phyloP scores from a whole-genome alignment of 2,113 vertebrate genomes.

The Tringa solitaria region DNA sequence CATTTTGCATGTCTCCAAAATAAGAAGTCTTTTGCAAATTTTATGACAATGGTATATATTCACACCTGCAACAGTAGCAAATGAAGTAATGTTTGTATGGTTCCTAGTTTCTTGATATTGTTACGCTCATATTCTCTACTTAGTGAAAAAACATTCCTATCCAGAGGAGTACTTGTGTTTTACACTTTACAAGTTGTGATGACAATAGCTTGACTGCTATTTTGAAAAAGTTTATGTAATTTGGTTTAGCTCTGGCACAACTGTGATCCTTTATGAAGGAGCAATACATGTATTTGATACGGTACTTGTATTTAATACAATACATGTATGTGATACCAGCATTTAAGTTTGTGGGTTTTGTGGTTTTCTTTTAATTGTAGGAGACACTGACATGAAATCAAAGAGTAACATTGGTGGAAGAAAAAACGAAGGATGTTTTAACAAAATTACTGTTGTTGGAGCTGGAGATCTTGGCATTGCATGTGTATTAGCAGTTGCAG shows the following conservation, averaged over 20 bases:
- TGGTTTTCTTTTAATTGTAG: constrained; percentile 50
- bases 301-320: background rate
- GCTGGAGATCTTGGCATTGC: constrained; percentile 92
- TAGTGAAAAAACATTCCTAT: background rate
- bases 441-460: constrained; percentile 91
- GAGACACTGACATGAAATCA: constrained; percentile 68
- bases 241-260: background rate
- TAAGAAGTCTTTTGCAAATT: background rate
- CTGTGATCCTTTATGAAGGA: background rate
- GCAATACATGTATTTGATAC: background rate
- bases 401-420: constrained; percentile 59
- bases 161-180: background rate
- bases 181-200: background rate
- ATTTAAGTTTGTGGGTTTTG: background rate
- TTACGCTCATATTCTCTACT: background rate
- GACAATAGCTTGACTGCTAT: background rate
- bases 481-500: constrained; percentile 85
- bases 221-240: background rate
- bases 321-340: background rate
- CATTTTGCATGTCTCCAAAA: background rate
- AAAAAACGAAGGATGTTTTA: constrained; percentile 44
- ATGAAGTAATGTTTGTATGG: background rate
- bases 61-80: background rate
- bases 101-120: background rate
- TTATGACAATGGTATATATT: background rate